Percentiles rank a stretch among this genome's conserved stretches.
Conservation (phyloP, 2,888 invertebrate genomes). For the Eupsilia transversa region DNA sequence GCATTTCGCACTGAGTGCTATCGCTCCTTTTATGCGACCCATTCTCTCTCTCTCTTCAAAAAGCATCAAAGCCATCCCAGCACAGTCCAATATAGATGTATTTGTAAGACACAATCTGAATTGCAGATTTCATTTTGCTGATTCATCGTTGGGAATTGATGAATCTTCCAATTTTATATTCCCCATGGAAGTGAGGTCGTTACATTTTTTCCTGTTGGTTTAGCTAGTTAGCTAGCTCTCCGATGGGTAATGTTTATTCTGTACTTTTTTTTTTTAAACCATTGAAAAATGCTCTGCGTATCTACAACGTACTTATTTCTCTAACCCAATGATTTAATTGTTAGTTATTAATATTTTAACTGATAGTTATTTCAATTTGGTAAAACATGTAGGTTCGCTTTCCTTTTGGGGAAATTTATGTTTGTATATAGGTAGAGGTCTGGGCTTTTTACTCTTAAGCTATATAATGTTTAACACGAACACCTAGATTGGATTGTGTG, state of each 20-base stretch:
- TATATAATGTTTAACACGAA: background rate
- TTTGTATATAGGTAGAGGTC: background rate
- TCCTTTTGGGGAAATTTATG: no score
- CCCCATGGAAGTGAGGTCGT: slow-evolving; percentile 3
- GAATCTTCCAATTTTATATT: slow-evolving; percentile 22
- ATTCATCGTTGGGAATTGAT: slow-evolving; percentile 31
- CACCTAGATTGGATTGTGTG: background rate
- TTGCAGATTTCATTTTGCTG: slow-evolving; percentile 38
- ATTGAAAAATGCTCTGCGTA: background rate
- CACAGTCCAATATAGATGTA: slow-evolving; percentile 2
- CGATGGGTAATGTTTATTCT: background rate
- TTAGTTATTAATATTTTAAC: background rate
- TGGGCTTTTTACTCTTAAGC: background rate
- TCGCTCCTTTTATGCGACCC: background rate
- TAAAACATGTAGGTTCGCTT: background rate
- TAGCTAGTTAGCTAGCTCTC: no score
- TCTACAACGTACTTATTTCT: background rate
- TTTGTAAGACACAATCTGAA: slow-evolving; percentile 37
- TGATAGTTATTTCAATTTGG: no score
- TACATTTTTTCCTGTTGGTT: background rate
- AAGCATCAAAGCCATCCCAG: slow-evolving; percentile 6
- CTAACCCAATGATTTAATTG: background rate
- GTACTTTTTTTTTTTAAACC: background rate
- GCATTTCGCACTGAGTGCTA: background rate
- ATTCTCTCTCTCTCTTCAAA: background rate